Evolutionary conservation across 2,888 invertebrate genomes (phyloP), one percentile per base, ranked within the genome.

Genomic region (Philhelius pedissequus): DNA sequence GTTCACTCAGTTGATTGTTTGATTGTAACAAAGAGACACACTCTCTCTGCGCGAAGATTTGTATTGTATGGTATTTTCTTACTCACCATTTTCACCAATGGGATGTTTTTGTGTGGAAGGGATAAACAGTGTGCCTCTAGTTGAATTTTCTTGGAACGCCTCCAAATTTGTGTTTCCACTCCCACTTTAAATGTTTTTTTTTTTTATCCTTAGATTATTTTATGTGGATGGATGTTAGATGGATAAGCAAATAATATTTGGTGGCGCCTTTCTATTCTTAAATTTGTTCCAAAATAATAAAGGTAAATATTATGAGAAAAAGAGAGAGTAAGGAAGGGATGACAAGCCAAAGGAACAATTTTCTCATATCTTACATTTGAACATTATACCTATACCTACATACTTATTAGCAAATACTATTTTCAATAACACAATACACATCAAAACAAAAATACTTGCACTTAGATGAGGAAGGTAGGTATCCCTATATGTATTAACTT

Each of bases 121-220:
- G 79, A 83, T 82, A 66, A 56, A 56, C 13, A 32, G 13, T 27
- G 30, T 27, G 15, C 6, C 27, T 22, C 4, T 30, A 15, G 27
- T 32, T 62, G 35, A 56, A 27, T 30, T 70, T 84, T 79, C 79
- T 84, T 84, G 83, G 64, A 70, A 66, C 83, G 83, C 83, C 83
- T 74, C 62, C 81, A 43, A 30, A 58, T 15, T 66, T 82, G 13
- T 48, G 11, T 76, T 68, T 45, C 68, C 78, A 78, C 82, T 78
- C 82, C 82, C 27, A 9, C 18, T 45, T 60, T 30, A 20, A 52
- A 38, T 68, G 15, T 22, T 35, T 40, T n/a, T 15, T n/a, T 15
- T 20, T 45, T 50, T 60, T 27, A 9, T 18, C 27, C 13, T 18
- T 20, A 27, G 25, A 50, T 18, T 68, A 50, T 35, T 69, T 9